These are phyloP conservation scores for Orycteropus afer DNA, from an alignment of 2,113 vertebrate genomes.

Conservation along the genomic window DNA sequence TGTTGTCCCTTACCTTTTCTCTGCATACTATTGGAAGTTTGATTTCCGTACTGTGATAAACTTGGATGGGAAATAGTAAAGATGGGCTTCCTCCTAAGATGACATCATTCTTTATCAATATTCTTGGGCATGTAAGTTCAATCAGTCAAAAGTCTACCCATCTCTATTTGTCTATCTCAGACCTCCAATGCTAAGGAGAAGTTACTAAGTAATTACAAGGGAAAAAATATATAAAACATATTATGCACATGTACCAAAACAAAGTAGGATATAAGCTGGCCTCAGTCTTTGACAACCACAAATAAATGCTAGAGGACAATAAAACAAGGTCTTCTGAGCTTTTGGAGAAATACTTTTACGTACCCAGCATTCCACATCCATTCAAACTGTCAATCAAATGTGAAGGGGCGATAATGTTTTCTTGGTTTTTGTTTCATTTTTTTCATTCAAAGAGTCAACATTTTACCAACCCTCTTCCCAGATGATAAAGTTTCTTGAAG, in stretches of 20 bases:
- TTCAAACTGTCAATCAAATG: too few species aligned
- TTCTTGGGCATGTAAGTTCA: neutral
- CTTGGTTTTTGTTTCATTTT: neutral
- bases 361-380: neutral
- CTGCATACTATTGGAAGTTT: neutral
- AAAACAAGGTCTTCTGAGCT: neutral
- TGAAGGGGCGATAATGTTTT: neutral
- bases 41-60: neutral
- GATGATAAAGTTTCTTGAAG: neutral
- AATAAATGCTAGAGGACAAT: too few species aligned
- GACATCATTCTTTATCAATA: neutral
- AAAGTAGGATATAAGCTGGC: neutral
- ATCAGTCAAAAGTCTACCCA: neutral
- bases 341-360: neutral
- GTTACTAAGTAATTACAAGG: neutral
- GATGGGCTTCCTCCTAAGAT: neutral
- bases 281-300: neutral
- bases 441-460: neutral
- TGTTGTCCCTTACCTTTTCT: neutral
- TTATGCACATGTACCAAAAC: neutral
- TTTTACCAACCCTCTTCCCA: neutral
- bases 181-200: neutral
- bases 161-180: neutral
- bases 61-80: neutral
- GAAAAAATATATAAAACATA: neutral